phyloP scores from a whole-genome alignment of 2,888 invertebrate genomes.

The Lithophane socia region DNA sequence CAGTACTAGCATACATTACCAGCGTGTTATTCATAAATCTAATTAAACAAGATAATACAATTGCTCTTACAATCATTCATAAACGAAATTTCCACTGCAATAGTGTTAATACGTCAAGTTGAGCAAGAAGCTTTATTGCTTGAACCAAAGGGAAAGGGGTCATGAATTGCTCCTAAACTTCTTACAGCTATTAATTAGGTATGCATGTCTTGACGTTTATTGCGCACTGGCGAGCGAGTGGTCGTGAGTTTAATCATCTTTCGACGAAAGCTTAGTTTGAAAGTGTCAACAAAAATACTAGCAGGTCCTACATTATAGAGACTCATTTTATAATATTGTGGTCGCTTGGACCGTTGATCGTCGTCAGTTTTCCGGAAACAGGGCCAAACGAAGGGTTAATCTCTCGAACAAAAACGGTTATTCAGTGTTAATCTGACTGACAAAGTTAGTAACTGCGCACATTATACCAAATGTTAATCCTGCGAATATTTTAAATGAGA shows the following conservation, averaged over 20 bases:
- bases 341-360: background rate
- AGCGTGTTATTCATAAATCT: background rate
- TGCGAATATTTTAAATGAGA: background rate
- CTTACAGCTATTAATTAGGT: background rate
- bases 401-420: slow-evolving; percentile 7
- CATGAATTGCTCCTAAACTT: slow-evolving; percentile 1
- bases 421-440: slow-evolving; percentile 8
- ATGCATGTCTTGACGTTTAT: slow-evolving; percentile 2
- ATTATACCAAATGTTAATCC: slow-evolving; percentile 1
- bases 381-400: slow-evolving; percentile 24
- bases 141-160: background rate
- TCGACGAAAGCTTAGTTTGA: background rate
- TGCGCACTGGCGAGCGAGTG: background rate
- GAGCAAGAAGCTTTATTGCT: slow-evolving; percentile 1
- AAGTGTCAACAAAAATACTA: background rate
- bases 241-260: background rate
- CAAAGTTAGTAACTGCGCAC: slow-evolving; percentile 14
- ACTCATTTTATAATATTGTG: background rate
- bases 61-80: slow-evolving; percentile 2
- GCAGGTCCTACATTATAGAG: background rate
- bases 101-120: background rate
- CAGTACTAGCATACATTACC: no score
- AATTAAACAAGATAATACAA: background rate
- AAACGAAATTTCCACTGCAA: background rate
- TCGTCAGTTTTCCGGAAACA: background rate